Percentiles rank a stretch among this genome's conserved stretches.
Evolutionary conservation across 1,140 invertebrate genomes (phyloP).

Genomic region (Bombus superbus): DNA sequence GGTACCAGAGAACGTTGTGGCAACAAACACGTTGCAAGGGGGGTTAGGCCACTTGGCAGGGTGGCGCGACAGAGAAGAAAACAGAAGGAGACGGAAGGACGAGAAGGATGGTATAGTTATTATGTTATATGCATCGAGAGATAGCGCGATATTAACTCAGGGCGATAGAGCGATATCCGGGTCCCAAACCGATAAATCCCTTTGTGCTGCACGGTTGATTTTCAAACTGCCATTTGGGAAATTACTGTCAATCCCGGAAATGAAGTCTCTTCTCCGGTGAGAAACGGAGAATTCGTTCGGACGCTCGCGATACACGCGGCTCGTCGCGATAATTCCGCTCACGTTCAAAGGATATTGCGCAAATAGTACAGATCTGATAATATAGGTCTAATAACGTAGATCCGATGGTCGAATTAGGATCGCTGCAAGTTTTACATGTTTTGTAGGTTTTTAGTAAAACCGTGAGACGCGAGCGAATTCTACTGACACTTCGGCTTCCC

Average conservation of each 20-base stretch:
- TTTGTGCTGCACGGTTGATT: constrained; percentile 77
- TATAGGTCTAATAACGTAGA: constrained; percentile 1
- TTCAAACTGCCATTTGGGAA: constrained; percentile 76
- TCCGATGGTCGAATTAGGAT: too few species aligned
- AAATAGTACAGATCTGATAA: constrained; percentile 32
- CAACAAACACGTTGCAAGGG: background rate
- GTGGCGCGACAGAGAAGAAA: constrained; percentile 44
- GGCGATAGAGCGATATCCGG: constrained; percentile 70
- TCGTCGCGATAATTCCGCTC: constrained; percentile 67
- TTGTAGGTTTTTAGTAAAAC: too few species aligned
- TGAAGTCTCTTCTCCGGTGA: constrained; percentile 74
- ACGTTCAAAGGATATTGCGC: constrained; percentile 55
- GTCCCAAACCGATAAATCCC: constrained; percentile 73
- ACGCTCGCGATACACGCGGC: background rate
- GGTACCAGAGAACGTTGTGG: background rate
- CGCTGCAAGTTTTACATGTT: too few species aligned
- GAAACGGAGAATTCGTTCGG: constrained; percentile 42
- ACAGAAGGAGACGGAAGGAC: constrained; percentile 15
- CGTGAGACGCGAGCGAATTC: too few species aligned
- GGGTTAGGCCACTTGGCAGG: constrained; percentile 18
- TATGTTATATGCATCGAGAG: constrained; percentile 66
- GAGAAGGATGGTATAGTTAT: constrained; percentile 67
- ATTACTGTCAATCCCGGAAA: constrained; percentile 77
- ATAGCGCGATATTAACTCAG: constrained; percentile 71
- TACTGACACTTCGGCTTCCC: too few species aligned